Percentiles rank a stretch among this genome's conserved stretches.
These are phyloP conservation scores for Helicoverpa assulta DNA, from an alignment of 2,888 invertebrate species.

Conservation along the genomic window DNA sequence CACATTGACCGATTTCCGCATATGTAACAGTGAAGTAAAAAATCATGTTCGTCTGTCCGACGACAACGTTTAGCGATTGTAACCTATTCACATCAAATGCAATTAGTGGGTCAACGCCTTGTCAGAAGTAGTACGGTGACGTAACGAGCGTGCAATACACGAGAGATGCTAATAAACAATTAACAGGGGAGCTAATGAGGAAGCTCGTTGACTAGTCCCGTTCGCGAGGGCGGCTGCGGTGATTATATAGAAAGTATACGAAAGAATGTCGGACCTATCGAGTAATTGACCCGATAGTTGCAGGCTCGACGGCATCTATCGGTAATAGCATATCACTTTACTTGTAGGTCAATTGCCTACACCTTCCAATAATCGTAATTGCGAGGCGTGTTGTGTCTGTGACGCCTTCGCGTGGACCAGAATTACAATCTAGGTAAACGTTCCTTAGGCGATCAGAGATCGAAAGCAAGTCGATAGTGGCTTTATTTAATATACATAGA, in stretches of 20 bases:
- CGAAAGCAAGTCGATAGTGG: slow-evolving; percentile 17
- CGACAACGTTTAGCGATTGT: slow-evolving; percentile 79
- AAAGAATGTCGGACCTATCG: slow-evolving; percentile 77
- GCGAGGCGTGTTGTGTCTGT: slow-evolving; percentile 71
- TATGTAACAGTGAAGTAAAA: slow-evolving; percentile 71
- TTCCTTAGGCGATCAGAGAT: slow-evolving; percentile 42
- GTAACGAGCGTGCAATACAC: slow-evolving; percentile 68
- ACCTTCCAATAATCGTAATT: slow-evolving; percentile 81
- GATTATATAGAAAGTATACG: slow-evolving; percentile 81
- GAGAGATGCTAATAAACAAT: slow-evolving; percentile 72
- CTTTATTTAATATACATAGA: slow-evolving; percentile 19
- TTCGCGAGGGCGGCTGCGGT: slow-evolving; percentile 41
- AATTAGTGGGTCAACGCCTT: slow-evolving; percentile 84
- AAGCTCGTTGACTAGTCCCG: slow-evolving; percentile 55
- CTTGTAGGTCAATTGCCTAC: slow-evolving; percentile 84
- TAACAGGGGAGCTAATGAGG: slow-evolving; percentile 70
- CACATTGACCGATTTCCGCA: slow-evolving; percentile 74
- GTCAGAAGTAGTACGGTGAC: slow-evolving; percentile 81
- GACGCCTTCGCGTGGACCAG: slow-evolving; percentile 59
- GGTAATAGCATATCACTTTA: slow-evolving; percentile 77
- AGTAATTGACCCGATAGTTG: slow-evolving; percentile 80
- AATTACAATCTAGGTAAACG: slow-evolving; percentile 63
- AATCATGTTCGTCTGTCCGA: slow-evolving; percentile 67
- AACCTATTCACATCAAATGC: slow-evolving; percentile 81
- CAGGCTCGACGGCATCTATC: slow-evolving; percentile 73